Conservation (phyloP, 2,797 vertebrate genomes). For the Coccyzus lansbergi region DNA sequence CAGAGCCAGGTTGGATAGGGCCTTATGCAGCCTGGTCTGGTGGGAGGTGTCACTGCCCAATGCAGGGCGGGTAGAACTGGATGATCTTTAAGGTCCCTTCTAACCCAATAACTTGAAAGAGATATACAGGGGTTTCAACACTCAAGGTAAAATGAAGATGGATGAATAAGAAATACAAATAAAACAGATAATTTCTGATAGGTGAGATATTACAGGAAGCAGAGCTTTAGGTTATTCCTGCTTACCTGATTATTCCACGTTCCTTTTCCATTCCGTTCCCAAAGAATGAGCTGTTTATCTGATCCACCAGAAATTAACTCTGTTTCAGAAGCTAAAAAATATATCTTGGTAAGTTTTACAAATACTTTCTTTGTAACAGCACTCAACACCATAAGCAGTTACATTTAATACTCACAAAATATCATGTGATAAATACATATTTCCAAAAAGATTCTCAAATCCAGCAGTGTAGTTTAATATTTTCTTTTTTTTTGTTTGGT, state of each 20-base stretch:
- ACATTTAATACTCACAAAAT: neutral
- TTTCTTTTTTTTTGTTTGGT: neutral
- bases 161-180: neutral
- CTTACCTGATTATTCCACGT: constrained; percentile 83
- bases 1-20: too few relatives aligned
- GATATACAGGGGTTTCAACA: rapidly evolving
- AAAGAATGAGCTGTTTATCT: constrained; percentile 88
- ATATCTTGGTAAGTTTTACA: neutral
- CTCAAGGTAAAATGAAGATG: neutral
- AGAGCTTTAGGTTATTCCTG: neutral
- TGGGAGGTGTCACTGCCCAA: too few relatives aligned
- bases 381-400: neutral
- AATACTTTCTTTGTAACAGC: neutral
- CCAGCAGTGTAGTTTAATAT: neutral
- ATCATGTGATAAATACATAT: neutral
- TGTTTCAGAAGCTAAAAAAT: constrained; percentile 81
- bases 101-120: neutral
- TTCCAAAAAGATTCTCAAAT: neutral
- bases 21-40: too few relatives aligned
- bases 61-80: too few relatives aligned
- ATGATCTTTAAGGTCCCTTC: too few relatives aligned
- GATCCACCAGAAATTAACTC: constrained; percentile 91
- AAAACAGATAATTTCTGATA: neutral
- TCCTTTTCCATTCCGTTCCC: constrained; percentile 71
- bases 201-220: neutral